Conservation (phyloP, 2,797 vertebrate genomes). For the Sebastes matsubarae region DNA sequence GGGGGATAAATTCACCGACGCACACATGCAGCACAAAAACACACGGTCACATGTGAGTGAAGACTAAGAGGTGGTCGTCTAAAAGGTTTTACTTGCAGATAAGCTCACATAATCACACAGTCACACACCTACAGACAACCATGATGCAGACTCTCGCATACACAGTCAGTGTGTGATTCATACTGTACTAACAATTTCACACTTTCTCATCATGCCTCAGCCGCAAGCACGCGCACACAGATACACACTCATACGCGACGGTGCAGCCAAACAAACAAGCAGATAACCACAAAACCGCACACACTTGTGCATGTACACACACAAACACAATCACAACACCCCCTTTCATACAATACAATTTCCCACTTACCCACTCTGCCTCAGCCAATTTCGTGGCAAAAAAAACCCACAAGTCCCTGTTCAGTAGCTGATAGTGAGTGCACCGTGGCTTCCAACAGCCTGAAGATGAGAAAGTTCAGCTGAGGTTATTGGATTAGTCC, state of each 20-base stretch:
- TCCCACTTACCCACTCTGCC: conserved; percentile 28
- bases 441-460: conserved; percentile 52
- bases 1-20: conserved; percentile 5
- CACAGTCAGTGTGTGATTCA: conserved; percentile 44
- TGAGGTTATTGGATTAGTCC: conserved; percentile 69
- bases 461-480: conserved; percentile 66
- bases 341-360: conserved; percentile 41
- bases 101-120: conserved; percentile 13
- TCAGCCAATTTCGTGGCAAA: conserved; percentile 12
- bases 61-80: conserved; percentile 2
- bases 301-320: not conserved
- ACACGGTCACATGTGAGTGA: conserved; percentile 6
- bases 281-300: not conserved
- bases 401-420: conserved; percentile 15
- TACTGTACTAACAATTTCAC: conserved; percentile 25
- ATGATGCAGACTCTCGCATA: not conserved
- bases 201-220: conserved; percentile 17
- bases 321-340: conserved; percentile 3
- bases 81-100: conserved; percentile 25
- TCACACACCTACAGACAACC: conserved; percentile 11
- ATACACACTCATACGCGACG: not conserved
- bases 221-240: not conserved
- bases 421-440: conserved; percentile 57
- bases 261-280: not conserved
- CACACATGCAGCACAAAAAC: conserved; percentile 11